Percentiles rank a stretch among this genome's conserved stretches.
Conservation (phyloP, 1,140 invertebrate genomes). For the Cephus cinctus region DNA sequence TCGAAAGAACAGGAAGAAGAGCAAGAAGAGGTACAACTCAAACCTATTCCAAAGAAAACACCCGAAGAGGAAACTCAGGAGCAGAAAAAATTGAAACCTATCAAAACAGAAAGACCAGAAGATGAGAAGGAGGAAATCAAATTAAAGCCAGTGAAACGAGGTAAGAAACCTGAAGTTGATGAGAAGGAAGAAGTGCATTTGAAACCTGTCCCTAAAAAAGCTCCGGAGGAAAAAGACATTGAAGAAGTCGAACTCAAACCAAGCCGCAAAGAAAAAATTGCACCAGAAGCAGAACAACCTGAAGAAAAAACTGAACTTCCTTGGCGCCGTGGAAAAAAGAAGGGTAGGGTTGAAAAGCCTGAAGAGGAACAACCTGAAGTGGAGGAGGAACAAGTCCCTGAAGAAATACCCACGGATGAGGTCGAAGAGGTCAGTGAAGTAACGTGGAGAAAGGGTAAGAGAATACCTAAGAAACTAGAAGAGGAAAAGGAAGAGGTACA, state of each 20-base stretch:
- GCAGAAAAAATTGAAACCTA: constrained; percentile 7
- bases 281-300: constrained; percentile 36
- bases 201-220: constrained; percentile 47
- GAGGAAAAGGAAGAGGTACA: constrained; percentile 41
- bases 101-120: constrained; percentile 17
- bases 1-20: constrained; percentile 31
- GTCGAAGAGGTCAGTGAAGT: no score
- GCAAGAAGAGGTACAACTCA: constrained; percentile 26
- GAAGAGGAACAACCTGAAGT: constrained; percentile 40
- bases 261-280: constrained; percentile 11
- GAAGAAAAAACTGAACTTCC: constrained; percentile 6
- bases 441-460: constrained; percentile 3
- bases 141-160: constrained; percentile 13
- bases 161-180: constrained; percentile 14
- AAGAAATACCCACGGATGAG: no score
- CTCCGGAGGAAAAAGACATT: constrained; percentile 29
- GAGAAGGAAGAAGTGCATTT: constrained; percentile 43
- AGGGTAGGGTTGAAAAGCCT: no score
- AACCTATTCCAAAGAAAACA: constrained; percentile 28
- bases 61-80: constrained; percentile 29
- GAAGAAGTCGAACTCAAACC: no score
- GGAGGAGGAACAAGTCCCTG: constrained; percentile 33
- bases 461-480: constrained; percentile 12
- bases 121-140: constrained; percentile 13
- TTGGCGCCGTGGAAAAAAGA: constrained; percentile 8